Conservation (phyloP, 2,113 vertebrate genomes). For the Pteruthius melanotis region DNA sequence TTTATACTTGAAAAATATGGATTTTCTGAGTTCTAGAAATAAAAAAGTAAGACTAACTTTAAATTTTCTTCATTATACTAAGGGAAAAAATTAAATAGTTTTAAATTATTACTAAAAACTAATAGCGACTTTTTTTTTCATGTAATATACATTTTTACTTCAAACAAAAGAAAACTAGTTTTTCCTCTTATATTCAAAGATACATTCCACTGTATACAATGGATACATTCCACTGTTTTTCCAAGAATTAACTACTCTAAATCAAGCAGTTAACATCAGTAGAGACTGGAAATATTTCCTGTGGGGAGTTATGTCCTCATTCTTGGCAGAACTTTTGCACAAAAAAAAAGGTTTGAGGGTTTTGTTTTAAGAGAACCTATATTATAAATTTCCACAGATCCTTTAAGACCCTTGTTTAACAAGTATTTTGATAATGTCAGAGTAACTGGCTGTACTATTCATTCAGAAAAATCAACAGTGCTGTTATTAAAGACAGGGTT, state of each 20-base stretch:
- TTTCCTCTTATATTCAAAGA: not conserved
- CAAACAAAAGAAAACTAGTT: not conserved
- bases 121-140: not conserved
- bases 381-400: slow-evolving; percentile 12
- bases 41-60: not conserved
- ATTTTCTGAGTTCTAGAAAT: not conserved
- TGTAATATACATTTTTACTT: not conserved
- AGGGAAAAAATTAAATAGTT: not conserved
- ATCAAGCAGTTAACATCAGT: not conserved
- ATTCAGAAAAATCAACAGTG: slow-evolving; percentile 48
- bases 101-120: not conserved
- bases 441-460: not conserved
- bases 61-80: not conserved
- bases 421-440: slow-evolving; percentile 53
- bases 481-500: slow-evolving; percentile 51
- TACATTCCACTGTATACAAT: not conserved
- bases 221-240: not conserved
- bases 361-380: not conserved
- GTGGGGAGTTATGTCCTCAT: not conserved
- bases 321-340: not conserved
- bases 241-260: not conserved
- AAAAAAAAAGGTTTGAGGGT: not conserved
- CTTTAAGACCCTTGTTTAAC: slow-evolving; percentile 35
- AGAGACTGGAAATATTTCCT: not conserved
- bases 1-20: not conserved